A percentile compares a stretch with the other conserved stretches of the same genome.
These are phyloP conservation scores for Lytechinus variegatus DNA, from an alignment of 35 echinoderm and acorn worm species.

Conservation along the genomic window DNA sequence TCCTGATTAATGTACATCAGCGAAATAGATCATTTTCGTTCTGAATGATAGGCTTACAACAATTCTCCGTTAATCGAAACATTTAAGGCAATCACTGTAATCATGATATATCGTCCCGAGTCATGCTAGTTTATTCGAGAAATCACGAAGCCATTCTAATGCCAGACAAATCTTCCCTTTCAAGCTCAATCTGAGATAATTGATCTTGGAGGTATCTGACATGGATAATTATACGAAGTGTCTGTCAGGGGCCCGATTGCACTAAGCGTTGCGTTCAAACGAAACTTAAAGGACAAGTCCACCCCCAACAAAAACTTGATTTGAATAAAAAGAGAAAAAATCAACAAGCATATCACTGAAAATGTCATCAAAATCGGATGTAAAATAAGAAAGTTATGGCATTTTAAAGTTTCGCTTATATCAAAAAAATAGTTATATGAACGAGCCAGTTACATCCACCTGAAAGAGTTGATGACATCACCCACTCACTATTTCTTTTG, in stretches of 20 bases:
- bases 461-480: no score
- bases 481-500: no score
- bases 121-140: background rate
- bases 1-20: background rate
- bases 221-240: background rate
- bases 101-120: background rate
- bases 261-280: no score
- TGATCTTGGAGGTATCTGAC: conserved; percentile 6
- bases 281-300: no score
- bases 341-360: no score
- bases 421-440: no score
- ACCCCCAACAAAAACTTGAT: no score
- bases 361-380: no score
- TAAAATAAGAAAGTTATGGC: no score
- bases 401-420: no score
- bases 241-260: background rate
- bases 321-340: no score
- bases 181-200: background rate
- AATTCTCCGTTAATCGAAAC: background rate
- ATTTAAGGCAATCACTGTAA: background rate
- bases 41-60: background rate
- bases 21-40: background rate
- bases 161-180: background rate
- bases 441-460: no score
- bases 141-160: background rate